Base-by-base conservation (phyloP, 1,140 invertebrate genomes). In the Mycetomoellerius zeteki region DNA sequence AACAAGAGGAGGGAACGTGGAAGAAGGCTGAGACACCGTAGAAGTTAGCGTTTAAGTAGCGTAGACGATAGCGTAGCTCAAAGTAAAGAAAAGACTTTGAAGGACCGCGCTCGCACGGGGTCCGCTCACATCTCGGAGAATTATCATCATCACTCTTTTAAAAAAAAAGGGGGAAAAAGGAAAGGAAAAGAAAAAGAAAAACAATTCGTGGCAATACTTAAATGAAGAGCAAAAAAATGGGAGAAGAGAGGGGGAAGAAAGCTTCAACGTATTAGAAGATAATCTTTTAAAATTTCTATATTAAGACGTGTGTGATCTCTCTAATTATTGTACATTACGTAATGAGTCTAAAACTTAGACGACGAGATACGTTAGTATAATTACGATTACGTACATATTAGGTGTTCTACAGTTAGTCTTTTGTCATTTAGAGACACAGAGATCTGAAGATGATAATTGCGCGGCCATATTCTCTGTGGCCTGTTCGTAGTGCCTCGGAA, bases 271-370 rank as follows among this genome's bases (percentile, higher is more conserved):
- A 93, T 93, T 95, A 95, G 93, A 93, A 72, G 91, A 94, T 95
- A 95, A 94, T 95, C 94, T 95, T 95, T 95, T 94, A 94, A 84
- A 95, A 95, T 95, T 95, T 95, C 94, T 95, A 95, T 92, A 94
- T 95, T 95, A 95, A 95, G 93, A 95, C 94, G 95, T 95, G 95
- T 95, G 95, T 95, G 95, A 95, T 95, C 95, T 95, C 95, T 95
- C 94, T 95, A 94, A 95, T 95, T 95, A 94, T 93, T 95, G 95
- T 95, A 95, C 91, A 94, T 94, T 95, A 94, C 91, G 85, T 85
- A 67, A 89, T 86, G 88, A 89, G 64, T 89, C 88, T 89, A 93
- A 93, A 69, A 94, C 90, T 89, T 95, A 94, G 94, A 90, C 93
- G 93, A 93, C 90, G 91, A 94, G 92, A 94, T 93, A 90, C 92